Base-by-base conservation (phyloP, 2,888 invertebrate genomes). In the Chrysolina americana region DNA sequence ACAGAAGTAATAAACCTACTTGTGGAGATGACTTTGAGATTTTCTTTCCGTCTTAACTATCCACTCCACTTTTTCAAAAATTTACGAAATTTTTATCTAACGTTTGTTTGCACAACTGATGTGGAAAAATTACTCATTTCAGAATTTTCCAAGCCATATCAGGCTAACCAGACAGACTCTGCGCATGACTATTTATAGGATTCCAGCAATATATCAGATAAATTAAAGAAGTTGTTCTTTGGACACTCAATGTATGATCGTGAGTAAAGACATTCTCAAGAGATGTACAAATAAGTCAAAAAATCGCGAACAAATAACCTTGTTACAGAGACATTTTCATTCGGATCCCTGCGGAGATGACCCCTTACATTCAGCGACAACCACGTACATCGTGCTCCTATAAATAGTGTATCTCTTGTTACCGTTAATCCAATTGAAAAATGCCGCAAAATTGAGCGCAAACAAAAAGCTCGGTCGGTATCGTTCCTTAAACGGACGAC, bases 401-500 rank as follows among this genome's bases (percentile, higher is more conserved):
- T 59, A 59, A 59, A 59, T 59, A 59, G 36, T 59, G 59, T 36
- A 59, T 59, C 36, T 65, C 65, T 44, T n/a, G 23, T 44, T 21
- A 53, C 36, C 41, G 36, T 36, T 21, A 36, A 19, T 21, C n/a
- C 21, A 28, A 68, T 53, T 70, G 62, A 47, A 74, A 65, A 70
- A 70, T 70, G 59, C 53, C 59, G 59, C 65, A 66, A 65, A 70
- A 70, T 63, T 62, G 65, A 59, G 47, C 21, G 70, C 70, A 21
- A 48, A 70, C 62, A 74, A 70, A 70, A 74, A 74, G 41, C 50
- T 41, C 23, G 47, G 65, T 36, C 73, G 56, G 50, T 48, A 62
- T 70, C 62, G 70, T 78, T 73, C 81, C 81, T 75, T 76, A 80
- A 78, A 79, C 71, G 79, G 81, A 70, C 56, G 70, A 70, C 62